Evolutionary conservation across 2,888 invertebrate species (phyloP).

Genomic region (Amiota communis): DNA sequence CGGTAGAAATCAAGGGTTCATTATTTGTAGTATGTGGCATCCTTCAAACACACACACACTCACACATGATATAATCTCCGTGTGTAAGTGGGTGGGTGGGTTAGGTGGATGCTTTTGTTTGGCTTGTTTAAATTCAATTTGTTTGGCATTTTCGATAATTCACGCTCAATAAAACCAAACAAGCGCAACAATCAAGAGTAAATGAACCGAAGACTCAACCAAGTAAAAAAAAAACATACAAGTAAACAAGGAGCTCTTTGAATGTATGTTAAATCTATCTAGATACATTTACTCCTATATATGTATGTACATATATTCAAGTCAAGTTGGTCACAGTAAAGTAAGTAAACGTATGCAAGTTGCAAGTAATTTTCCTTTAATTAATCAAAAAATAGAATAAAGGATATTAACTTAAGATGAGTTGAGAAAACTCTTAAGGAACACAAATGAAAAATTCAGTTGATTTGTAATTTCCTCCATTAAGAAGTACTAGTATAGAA

Average conservation of each 20-base stretch:
- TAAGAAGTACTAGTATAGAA: neutral
- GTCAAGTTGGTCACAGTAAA: neutral
- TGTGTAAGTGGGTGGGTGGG: neutral
- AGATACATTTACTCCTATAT: neutral
- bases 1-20: constrained; percentile 22
- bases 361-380: constrained; percentile 6
- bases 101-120: neutral
- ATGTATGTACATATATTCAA: neutral
- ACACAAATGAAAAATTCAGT: too few species aligned
- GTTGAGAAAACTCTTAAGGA: too few species aligned
- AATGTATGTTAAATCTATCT: neutral
- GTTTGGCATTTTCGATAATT: constrained; percentile 46
- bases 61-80: neutral
- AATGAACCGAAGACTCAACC: neutral
- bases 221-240: constrained; percentile 28
- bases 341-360: neutral
- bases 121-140: constrained; percentile 7
- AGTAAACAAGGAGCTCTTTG: neutral
- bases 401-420: too few species aligned
- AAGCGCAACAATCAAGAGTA: constrained; percentile 25
- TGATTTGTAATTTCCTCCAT: too few species aligned
- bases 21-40: neutral
- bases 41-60: neutral
- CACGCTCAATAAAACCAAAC: constrained; percentile 47
- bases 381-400: neutral